Conservation (phyloP, 2,113 vertebrate genomes). For the Nymphicus hollandicus region DNA sequence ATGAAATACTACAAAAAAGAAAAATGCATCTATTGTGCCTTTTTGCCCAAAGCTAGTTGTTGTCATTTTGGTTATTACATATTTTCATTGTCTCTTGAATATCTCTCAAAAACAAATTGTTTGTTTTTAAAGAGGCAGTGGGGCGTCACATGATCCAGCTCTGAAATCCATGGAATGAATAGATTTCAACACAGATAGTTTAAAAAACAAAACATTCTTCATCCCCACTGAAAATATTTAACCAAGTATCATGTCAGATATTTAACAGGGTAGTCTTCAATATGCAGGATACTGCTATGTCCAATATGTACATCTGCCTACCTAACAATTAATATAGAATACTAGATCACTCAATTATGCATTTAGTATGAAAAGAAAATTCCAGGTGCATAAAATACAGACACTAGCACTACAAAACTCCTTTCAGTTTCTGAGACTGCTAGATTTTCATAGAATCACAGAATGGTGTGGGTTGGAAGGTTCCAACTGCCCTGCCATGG, state of each 20-base stretch:
- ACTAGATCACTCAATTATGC: neutral
- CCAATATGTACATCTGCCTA: neutral
- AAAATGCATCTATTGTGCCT: neutral
- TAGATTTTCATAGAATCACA: neutral
- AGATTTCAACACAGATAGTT: neutral
- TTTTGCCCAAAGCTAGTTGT: neutral
- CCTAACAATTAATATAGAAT: neutral
- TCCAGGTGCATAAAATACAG: neutral
- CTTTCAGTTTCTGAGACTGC: neutral
- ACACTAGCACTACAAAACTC: neutral
- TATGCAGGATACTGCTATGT: neutral
- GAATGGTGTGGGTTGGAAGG: neutral
- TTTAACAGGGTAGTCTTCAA: neutral
- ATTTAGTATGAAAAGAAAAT: neutral
- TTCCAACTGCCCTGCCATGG: neutral
- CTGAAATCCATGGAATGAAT: neutral
- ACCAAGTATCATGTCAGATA: neutral
- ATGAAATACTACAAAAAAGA: neutral
- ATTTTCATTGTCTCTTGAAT: neutral
- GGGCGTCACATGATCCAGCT: neutral
- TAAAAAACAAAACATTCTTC: neutral
- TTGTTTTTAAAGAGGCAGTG: neutral
- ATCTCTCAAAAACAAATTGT: neutral
- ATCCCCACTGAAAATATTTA: neutral
- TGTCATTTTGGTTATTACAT: neutral